Evolutionary conservation across 2,797 vertebrate genomes (phyloP).

Genomic region (Nyctalus aviator): DNA sequence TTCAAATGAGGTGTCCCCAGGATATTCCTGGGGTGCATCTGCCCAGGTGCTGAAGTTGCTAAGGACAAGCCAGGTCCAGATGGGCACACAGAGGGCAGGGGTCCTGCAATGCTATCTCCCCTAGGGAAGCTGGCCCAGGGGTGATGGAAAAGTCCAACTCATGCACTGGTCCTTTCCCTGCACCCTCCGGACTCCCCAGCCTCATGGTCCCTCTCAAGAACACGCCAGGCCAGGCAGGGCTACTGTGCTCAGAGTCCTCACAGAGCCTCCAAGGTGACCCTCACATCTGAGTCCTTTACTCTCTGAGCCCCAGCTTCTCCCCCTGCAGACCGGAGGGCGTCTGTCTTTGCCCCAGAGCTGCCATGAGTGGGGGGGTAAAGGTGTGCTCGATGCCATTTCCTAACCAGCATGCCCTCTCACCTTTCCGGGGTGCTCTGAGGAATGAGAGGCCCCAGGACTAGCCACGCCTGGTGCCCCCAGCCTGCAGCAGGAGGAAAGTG

Average conservation of each 20-base stretch:
- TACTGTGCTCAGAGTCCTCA: neutral
- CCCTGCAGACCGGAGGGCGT: neutral
- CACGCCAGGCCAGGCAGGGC: neutral
- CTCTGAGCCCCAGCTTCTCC: neutral
- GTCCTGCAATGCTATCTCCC: neutral
- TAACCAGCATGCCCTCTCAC: rapidly evolving
- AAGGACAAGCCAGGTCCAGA: neutral
- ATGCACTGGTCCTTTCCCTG: neutral
- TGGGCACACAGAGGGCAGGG: too few species aligned
- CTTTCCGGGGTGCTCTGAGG: neutral
- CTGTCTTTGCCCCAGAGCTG: neutral
- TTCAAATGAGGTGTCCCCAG: neutral
- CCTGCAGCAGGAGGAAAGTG: neutral
- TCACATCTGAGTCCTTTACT: neutral
- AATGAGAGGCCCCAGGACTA: neutral
- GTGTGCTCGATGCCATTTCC: neutral
- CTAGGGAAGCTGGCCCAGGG: neutral
- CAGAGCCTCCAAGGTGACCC: too few species aligned
- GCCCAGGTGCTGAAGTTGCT: neutral
- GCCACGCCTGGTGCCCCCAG: neutral
- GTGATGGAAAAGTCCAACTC: neutral
- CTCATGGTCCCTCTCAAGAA: neutral
- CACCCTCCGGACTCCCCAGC: neutral
- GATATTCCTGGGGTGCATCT: neutral
- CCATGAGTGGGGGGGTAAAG: neutral